phyloP scores from a whole-genome alignment of 2,888 invertebrate genomes.

The Emmelina monodactyla region DNA sequence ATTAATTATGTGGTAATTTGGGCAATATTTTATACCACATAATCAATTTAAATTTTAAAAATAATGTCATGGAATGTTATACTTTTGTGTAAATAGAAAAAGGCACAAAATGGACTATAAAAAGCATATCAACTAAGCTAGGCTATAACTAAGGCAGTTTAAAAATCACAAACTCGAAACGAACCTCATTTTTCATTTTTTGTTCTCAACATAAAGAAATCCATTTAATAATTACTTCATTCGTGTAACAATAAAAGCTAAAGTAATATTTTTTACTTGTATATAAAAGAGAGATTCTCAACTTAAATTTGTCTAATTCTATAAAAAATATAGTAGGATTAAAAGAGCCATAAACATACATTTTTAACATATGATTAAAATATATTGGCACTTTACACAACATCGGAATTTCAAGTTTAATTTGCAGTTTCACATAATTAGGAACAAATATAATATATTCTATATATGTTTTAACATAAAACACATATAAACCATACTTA shows the following conservation, averaged over 20 bases:
- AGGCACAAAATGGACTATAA: neutral
- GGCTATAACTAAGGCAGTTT: slow-evolving; percentile 6
- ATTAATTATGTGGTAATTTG: slow-evolving; percentile 1
- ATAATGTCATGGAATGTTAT: neutral
- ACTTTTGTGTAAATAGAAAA: neutral
- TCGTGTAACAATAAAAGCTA: too few species aligned
- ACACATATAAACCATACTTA: neutral
- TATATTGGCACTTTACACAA: too few species aligned
- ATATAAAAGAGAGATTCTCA: too few species aligned
- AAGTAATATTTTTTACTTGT: too few species aligned
- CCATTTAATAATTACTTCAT: too few species aligned
- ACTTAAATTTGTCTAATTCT: too few species aligned
- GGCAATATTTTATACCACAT: neutral
- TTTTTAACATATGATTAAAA: too few species aligned
- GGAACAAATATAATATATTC: neutral
- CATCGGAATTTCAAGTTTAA: too few species aligned
- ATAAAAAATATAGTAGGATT: too few species aligned
- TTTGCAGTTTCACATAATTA: neutral
- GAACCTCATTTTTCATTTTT: neutral
- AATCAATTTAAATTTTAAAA: neutral
- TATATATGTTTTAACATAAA: neutral
- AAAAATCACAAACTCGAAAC: neutral
- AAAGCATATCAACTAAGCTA: slow-evolving; percentile 1
- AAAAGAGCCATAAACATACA: too few species aligned
- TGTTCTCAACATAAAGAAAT: too few species aligned